Conservation (phyloP, 1,140 invertebrate species). For the Lineus longissimus region DNA sequence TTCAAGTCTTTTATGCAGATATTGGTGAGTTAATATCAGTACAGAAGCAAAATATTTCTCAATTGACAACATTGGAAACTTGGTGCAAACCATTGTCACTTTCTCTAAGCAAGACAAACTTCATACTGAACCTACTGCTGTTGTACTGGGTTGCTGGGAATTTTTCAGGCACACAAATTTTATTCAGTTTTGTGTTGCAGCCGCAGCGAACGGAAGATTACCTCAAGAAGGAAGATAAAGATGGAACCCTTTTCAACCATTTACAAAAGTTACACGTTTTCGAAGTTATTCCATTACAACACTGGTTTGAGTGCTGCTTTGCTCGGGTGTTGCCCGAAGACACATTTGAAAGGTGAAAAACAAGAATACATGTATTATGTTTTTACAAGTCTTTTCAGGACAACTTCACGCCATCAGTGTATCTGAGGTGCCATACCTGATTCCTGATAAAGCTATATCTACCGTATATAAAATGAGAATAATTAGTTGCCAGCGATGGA, state of each 20-base stretch:
- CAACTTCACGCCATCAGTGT: background rate
- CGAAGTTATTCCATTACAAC: conserved; percentile 28
- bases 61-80: too few species aligned
- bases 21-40: conserved; percentile 25
- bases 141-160: too few species aligned
- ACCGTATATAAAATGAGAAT: too few species aligned
- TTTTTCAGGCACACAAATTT: background rate
- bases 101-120: too few species aligned
- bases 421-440: background rate
- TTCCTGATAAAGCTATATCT: background rate
- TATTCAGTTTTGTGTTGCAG: conserved; percentile 22
- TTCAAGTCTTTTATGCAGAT: conserved; percentile 16
- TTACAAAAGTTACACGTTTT: conserved; percentile 31
- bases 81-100: too few species aligned
- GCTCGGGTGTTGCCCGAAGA: conserved; percentile 72
- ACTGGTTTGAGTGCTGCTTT: conserved; percentile 78
- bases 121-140: too few species aligned
- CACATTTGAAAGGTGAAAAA: conserved; percentile 76
- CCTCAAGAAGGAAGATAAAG: conserved; percentile 38
- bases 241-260: conserved; percentile 32
- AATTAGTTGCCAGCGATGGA: background rate
- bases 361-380: conserved; percentile 8
- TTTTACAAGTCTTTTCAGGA: background rate
- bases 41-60: too few species aligned
- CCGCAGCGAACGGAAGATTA: conserved; percentile 31